Percentiles rank a stretch among this genome's conserved stretches.
Conservation (phyloP, 2,888 invertebrate species). For the Acronicta leporina region DNA sequence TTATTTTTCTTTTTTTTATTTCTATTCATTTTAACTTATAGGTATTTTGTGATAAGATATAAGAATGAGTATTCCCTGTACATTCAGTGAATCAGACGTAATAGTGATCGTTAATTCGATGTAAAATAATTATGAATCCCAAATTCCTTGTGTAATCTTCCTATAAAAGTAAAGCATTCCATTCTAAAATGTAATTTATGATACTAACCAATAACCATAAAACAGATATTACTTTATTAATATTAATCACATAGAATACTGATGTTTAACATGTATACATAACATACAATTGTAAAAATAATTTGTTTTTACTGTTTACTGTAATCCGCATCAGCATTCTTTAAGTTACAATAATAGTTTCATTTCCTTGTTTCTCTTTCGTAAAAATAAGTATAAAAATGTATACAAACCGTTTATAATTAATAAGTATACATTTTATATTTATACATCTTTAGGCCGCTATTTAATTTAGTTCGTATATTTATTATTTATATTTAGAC, state of each 20-base stretch:
- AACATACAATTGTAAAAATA: conserved; percentile 21
- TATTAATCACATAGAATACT: conserved; percentile 18
- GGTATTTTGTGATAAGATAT: conserved; percentile 27
- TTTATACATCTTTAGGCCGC: conserved; percentile 2
- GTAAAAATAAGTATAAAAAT: not conserved
- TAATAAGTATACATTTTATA: not conserved
- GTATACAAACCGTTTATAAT: too few relatives aligned
- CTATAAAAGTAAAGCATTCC: conserved; percentile 36
- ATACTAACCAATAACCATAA: conserved; percentile 13
- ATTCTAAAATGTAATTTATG: conserved; percentile 19
- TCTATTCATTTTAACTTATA: not conserved
- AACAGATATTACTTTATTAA: conserved; percentile 20
- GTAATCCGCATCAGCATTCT: conserved; percentile 9
- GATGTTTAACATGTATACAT: conserved; percentile 14
- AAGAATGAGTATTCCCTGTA: conserved; percentile 51
- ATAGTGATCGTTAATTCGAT: conserved; percentile 51
- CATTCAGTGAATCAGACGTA: conserved; percentile 56
- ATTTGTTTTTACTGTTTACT: conserved; percentile 6
- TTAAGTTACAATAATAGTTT: not conserved
- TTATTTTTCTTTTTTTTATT: too few relatives aligned
- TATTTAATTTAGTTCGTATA: conserved; percentile 15
- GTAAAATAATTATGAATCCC: conserved; percentile 32
- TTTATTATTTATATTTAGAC: conserved; percentile 9
- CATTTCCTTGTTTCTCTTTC: not conserved
- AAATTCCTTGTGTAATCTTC: conserved; percentile 43